Evolutionary conservation across 2,113 vertebrate species (phyloP), one percentile per base, ranked within the genome.

Genomic region (Nibea albiflora): DNA sequence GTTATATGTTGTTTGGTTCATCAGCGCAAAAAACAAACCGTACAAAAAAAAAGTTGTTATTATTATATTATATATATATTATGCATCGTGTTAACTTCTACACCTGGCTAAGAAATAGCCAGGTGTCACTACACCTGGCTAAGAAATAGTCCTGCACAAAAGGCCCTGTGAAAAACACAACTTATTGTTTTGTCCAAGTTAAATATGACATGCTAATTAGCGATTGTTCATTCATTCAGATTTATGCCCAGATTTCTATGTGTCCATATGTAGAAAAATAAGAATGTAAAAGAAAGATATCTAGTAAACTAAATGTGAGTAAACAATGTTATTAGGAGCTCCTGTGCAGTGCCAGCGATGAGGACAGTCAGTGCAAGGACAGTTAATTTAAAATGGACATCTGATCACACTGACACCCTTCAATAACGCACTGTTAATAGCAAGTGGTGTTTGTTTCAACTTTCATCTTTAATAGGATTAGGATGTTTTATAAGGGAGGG

Each of bases 391-490:
- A 70, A 88, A 35, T 24, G 72, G 86, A 80, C 72, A 89, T 70
- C 65, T 80, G 86, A 90, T 87, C 76, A 44, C 69, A 53, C 39
- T 10, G 20, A 69, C 46, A 64, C 52, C 68, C 11, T 22, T 76
- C 71, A 56, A 65, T 84, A 86, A 85, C 14, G 62, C 52, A 39
- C 67, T 50, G 86, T 71, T 91, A 88, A 89, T 76, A 66, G 74
- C 58, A 42, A 64, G 22, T 17, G 84, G 79, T 83, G 80, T 88
- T 83, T 69, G 67, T 83, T 87, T 89, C 75, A 75, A 64, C 71
- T 53, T 47, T 56, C 35, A 75, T 39, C 56, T 81, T 81, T 61
- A 85, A 86, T 49, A 17, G 65, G 80, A 90, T 92, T 81, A 90
- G 28, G 54, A 42, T 52, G 20, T 52, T 24, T 50, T 53, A 49